Evolutionary conservation across 2,888 invertebrate genomes (phyloP), one percentile per base, ranked within the genome.

Genomic region (Stegophylla sp.): DNA sequence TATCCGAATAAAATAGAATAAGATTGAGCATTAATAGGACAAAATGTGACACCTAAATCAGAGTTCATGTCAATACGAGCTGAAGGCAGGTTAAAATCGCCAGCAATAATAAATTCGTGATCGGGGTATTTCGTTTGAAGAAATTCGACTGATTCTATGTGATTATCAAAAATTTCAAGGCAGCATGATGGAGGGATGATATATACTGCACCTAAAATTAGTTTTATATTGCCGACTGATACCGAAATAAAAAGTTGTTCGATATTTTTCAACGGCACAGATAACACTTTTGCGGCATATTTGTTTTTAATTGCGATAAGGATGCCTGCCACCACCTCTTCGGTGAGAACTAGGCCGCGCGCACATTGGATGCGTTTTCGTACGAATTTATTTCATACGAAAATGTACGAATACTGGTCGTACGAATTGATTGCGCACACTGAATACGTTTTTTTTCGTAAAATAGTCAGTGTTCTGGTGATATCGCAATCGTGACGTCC

Each of bases 321-420:
- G 41, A 64, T 41, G 12, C 61, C 61, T 41, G 12, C 61, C 61
- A 61, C 28, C 61, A 61, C 41, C 64, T 41, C 64, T 64, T n/a
- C 41, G n/a, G 41, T n/a, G 13, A 9, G 64, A 10, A 64, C 17
- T 64, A 34, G n/a, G n/a, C n/a, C n/a, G n/a, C n/a, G n/a, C n/a
- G n/a, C n/a, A n/a, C n/a, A n/a, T n/a, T n/a, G n/a, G n/a, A n/a
- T n/a, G n/a, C n/a, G n/a, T n/a, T n/a, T n/a, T n/a, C n/a, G n/a
- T n/a, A n/a, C n/a, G n/a, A n/a, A n/a, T n/a, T n/a, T n/a, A n/a
- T n/a, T n/a, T n/a, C n/a, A n/a, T n/a, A n/a, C n/a, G n/a, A n/a
- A n/a, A n/a, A n/a, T n/a, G n/a, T n/a, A n/a, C n/a, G n/a, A n/a
- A n/a, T n/a, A n/a, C n/a, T n/a, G n/a, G n/a, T n/a, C n/a, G n/a